Evolutionary conservation across 2,797 vertebrate genomes (phyloP).

Genomic region (Eospalax fontanierii): DNA sequence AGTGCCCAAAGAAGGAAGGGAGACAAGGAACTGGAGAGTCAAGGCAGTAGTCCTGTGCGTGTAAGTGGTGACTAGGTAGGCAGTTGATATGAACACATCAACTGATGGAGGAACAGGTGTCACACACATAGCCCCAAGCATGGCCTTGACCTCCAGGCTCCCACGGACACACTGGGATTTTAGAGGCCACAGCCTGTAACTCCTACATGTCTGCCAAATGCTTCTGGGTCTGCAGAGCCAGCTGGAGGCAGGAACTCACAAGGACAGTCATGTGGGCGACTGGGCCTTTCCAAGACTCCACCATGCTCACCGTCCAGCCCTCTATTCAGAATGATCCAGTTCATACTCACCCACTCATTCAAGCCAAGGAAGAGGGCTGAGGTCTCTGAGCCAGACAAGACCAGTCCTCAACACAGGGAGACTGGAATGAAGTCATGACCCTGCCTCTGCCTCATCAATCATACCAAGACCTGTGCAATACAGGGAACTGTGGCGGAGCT

Average conservation of each 20-base stretch:
- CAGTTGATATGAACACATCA: not conserved
- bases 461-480: not conserved
- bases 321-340: not conserved
- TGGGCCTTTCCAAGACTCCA: not conserved
- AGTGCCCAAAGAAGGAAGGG: not conserved
- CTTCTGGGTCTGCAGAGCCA: slow-evolving; percentile 22
- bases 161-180: not conserved
- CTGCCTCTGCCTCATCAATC: not conserved
- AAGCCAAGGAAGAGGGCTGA: not conserved
- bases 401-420: not conserved
- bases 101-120: not conserved
- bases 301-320: not conserved
- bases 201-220: not conserved
- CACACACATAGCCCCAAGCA: not conserved
- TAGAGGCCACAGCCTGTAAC: not conserved
- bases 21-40: not conserved
- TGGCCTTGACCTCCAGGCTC: not conserved
- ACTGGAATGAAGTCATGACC: not conserved
- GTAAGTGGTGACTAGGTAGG: not conserved
- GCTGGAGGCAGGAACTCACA: not conserved
- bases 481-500: not conserved
- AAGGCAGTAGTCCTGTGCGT: not conserved
- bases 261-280: not conserved
- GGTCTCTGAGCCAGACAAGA: not conserved
- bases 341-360: not conserved